These are phyloP conservation scores for Catharus minimus DNA, from an alignment of 2,113 vertebrate genomes.

Conservation along the genomic window DNA sequence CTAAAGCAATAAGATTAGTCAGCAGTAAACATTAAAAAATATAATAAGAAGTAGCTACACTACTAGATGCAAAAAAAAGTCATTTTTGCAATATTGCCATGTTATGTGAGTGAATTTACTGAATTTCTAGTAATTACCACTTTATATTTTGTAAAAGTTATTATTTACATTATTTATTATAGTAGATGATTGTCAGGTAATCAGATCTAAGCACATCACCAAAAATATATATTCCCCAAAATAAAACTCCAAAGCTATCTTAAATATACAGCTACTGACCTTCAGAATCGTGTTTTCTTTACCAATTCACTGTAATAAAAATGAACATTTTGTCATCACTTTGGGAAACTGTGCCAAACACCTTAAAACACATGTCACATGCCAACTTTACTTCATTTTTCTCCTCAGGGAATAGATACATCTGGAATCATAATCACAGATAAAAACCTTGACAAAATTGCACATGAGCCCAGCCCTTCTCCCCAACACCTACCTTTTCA, in stretches of 20 bases:
- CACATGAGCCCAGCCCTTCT: constrained; percentile 75
- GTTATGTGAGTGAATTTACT: constrained; percentile 2
- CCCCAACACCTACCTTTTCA: constrained; percentile 71
- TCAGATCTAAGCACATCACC: constrained; percentile 5
- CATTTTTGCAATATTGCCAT: background rate
- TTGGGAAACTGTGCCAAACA: constrained; percentile 80
- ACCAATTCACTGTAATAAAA: constrained; percentile 73
- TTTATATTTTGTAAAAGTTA: constrained; percentile 12
- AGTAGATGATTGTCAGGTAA: constrained; percentile 26
- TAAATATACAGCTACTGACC: constrained; percentile 63
- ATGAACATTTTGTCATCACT: constrained; percentile 81
- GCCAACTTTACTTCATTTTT: constrained; percentile 77
- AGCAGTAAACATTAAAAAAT: background rate
- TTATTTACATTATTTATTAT: constrained; percentile 33
- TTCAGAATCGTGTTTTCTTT: constrained; percentile 65
- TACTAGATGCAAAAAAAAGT: background rate
- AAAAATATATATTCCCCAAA: constrained; percentile 38
- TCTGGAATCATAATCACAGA: constrained; percentile 82
- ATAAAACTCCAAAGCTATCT: constrained; percentile 41
- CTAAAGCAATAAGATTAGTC: background rate
- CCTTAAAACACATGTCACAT: constrained; percentile 83
- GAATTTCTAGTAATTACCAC: background rate
- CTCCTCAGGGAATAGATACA: constrained; percentile 76
- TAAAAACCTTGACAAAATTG: constrained; percentile 82
- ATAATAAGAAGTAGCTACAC: background rate